Evolutionary conservation across 2,113 vertebrate species (phyloP), one percentile per base, ranked within the genome.

Genomic region (Rhadina sibilatrix): DNA sequence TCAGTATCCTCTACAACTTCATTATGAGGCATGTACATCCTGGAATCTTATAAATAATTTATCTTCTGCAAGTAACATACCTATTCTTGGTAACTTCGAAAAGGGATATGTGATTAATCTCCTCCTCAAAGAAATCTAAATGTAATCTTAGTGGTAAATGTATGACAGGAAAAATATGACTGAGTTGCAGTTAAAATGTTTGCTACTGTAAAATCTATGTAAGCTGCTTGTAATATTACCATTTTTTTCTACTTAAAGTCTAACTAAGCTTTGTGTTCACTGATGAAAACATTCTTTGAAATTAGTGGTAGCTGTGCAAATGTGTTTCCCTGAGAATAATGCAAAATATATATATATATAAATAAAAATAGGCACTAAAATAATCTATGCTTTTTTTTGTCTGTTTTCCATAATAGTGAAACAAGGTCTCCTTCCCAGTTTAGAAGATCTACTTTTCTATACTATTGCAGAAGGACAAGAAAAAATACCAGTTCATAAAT

Each of bases 391-490:
- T 3, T 37, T 9, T 9, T 38, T 12, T 16, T 97, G 40, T 38
- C 76, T 91, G 87, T 66, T 82, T 85, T 83, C 4, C 63, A 99
- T 98, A 99, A 99, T n/a, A 98, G 97, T 98, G 61, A 99, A 99
- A 92, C 98, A 99, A 79, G 99, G 99, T 92, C 98, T 99, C 80
- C 97, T 99, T 92, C 99, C 99, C 94, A 99, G 99, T 78, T 98
- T 99, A 97, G 99, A 99, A 97, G 99, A 99, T 97, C 98, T 99
- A 47, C 98, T 99, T 78, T 99, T 99, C 97, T 99, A 99, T 97
- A 99, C 99, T 87, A 99, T 99, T 93, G 99, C 99, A 50, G 99
- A 99, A 98, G 99, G 99, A 85, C 99, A 99, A 97, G 99, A 99
- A 93, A 99, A 99, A 97, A 99, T 99, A 98, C 99, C 99, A 8